Base-by-base conservation (phyloP, 2,113 vertebrate species). In the Lathamus discolor region DNA sequence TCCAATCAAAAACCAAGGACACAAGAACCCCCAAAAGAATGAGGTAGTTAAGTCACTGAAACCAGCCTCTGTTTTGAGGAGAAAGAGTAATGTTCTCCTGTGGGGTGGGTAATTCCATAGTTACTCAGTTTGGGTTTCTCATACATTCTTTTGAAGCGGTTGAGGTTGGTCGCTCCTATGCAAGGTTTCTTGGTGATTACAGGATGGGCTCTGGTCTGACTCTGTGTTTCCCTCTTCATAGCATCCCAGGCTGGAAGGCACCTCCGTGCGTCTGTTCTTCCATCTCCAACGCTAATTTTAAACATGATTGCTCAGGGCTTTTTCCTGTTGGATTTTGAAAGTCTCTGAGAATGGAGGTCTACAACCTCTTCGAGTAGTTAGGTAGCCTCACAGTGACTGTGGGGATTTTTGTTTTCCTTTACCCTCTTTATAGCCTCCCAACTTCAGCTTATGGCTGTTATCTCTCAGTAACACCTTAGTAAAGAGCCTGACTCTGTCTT, bases 361-460 rank as follows among this genome's bases (percentile, higher is more conserved):
- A 13, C 22, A 62, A 5, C 22, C 17, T 70, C 9, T 68, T 83
- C 24, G 3, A 31, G 31, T 74, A 31, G 46, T 74, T 69, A 17
- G 16, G 29, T 80, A 62, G 43, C 51, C 22, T 88, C 11, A 3
- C 11, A 20, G 1, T 27, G n/a, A 31, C 2, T 28, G 17, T 59
- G 33, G 7, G 10, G 7, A 35, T 62, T 62, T 62, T 69, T 68
- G 48, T 9, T 59, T 43, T 37, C 14, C 4, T 15, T 54, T 64
- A 3, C 0, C 8, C 17, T 15, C 15, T 29, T 49, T 44, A 9
- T 5, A 46, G 49, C 5, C 6, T 28, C 6, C 6, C 2, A 22
- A 5, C 33, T 57, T 76, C 11, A 0, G 2, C 49, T 72, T 80
- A 23, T 57, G 49, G 29, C 37, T 9, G 1, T n/a, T 74, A 6